Percentiles rank a stretch among this genome's conserved stretches.
phyloP scores from a whole-genome alignment of 2,888 invertebrate species.

The Callosobruchus maculatus region DNA sequence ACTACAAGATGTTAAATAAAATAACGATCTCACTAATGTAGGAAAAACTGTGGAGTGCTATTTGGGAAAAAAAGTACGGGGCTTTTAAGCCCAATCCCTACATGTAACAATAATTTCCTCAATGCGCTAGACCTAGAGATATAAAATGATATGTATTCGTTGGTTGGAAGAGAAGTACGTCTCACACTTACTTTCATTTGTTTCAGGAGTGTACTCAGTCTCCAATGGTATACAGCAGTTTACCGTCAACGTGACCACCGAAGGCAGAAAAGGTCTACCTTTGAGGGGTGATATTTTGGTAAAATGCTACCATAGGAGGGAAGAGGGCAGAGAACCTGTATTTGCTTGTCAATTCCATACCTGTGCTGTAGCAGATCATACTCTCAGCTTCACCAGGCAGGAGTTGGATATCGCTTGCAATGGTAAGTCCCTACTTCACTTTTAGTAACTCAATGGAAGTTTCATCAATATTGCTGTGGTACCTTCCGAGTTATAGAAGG shows the following conservation, averaged over 20 bases:
- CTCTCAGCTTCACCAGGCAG: conserved; percentile 78
- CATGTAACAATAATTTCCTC: no score
- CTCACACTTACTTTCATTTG: background rate
- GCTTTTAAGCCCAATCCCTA: no score
- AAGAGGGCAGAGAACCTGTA: conserved; percentile 61
- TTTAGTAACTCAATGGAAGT: no score
- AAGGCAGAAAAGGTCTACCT: conserved; percentile 63
- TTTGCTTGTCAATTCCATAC: conserved; percentile 93
- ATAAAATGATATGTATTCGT: no score
- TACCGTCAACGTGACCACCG: conserved; percentile 66
- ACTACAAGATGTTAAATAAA: no score
- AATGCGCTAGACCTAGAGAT: no score
- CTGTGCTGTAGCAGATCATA: conserved; percentile 83
- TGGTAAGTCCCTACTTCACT: conserved; percentile 53
- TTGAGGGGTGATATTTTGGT: conserved; percentile 87
- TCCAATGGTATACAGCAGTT: conserved; percentile 64
- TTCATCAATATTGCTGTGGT: no score
- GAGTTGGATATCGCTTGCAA: conserved; percentile 83
- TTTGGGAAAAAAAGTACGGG: no score
- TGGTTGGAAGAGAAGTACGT: no score
- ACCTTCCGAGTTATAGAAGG: no score
- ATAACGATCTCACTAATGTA: no score
- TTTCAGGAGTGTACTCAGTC: conserved; percentile 65
- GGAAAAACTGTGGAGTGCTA: no score
- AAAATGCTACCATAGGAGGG: conserved; percentile 78